Conservation (phyloP, 2,113 vertebrate genomes). For the Panthera tigris region DNA sequence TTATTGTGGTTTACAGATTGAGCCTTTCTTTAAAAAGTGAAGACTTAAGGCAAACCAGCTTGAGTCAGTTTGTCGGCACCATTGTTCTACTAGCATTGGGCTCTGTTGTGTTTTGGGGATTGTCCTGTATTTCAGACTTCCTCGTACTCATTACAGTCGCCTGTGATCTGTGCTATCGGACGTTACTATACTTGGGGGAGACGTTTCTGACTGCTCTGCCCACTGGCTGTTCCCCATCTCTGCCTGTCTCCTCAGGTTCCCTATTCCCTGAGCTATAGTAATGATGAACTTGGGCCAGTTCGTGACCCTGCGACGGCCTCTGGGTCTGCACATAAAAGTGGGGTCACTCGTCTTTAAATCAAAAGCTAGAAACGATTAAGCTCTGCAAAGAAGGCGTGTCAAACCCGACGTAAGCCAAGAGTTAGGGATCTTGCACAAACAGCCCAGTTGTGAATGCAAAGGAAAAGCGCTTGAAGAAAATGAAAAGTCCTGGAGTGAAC, state of each 20-base stretch:
- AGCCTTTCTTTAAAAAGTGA: background rate
- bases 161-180: background rate
- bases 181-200: background rate
- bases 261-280: background rate
- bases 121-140: background rate
- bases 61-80: background rate
- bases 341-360: background rate
- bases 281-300: background rate
- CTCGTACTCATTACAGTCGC: rapidly evolving
- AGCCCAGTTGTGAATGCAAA: background rate
- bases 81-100: background rate
- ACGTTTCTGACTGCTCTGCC: background rate
- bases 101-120: background rate
- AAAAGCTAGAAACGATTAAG: background rate
- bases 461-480: background rate
- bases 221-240: rapidly evolving
- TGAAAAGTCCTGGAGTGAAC: background rate
- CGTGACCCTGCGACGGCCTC: background rate
- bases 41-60: background rate
- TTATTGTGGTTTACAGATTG: background rate
- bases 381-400: background rate
- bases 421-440: background rate
- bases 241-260: background rate
- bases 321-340: background rate
- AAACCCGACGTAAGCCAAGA: background rate